phyloP scores from a whole-genome alignment of 2,888 invertebrate genomes.

The Cenopis cana region DNA sequence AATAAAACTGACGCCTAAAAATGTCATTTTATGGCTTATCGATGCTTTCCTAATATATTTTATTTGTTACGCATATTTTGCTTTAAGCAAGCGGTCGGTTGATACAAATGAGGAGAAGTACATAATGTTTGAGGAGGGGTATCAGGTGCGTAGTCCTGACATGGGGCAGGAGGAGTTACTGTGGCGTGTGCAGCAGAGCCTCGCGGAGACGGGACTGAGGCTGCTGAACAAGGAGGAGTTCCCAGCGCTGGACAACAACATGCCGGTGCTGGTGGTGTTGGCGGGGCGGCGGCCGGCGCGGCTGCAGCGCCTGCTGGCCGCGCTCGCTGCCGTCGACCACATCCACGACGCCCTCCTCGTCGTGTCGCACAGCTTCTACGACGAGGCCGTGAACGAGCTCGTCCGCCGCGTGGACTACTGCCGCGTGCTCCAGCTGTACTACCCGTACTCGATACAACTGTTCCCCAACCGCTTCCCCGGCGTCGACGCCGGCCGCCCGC shows the following conservation, averaged over 20 bases:
- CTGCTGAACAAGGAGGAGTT: slow-evolving; percentile 50
- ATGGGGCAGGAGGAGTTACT: slow-evolving; percentile 42
- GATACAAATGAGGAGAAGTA: neutral
- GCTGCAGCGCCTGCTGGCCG: slow-evolving; percentile 57
- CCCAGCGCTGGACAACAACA: slow-evolving; percentile 49
- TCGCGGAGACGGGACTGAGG: slow-evolving; percentile 50
- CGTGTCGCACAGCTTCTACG: slow-evolving; percentile 65
- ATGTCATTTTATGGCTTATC: neutral
- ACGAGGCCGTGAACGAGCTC: slow-evolving; percentile 54
- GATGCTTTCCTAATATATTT: neutral
- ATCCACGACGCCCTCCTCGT: slow-evolving; percentile 56
- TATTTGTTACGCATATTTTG: slow-evolving; percentile 7
- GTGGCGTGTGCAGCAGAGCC: slow-evolving; percentile 44
- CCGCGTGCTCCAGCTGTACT: slow-evolving; percentile 66
- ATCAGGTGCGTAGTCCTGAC: slow-evolving; percentile 9
- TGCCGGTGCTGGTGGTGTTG: slow-evolving; percentile 54
- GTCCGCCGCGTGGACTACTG: slow-evolving; percentile 59
- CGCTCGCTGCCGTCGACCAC: slow-evolving; percentile 56
- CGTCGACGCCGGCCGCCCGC: slow-evolving; percentile 49
- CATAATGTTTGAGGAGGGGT: slow-evolving; percentile 16
- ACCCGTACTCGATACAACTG: slow-evolving; percentile 62
- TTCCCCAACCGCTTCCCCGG: slow-evolving; percentile 59
- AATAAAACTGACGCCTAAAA: neutral
- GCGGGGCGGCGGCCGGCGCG: slow-evolving; percentile 54
- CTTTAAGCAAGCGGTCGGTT: neutral